Base-by-base conservation (phyloP, 2,113 vertebrate species). In the Gallinago paraguaiae region DNA sequence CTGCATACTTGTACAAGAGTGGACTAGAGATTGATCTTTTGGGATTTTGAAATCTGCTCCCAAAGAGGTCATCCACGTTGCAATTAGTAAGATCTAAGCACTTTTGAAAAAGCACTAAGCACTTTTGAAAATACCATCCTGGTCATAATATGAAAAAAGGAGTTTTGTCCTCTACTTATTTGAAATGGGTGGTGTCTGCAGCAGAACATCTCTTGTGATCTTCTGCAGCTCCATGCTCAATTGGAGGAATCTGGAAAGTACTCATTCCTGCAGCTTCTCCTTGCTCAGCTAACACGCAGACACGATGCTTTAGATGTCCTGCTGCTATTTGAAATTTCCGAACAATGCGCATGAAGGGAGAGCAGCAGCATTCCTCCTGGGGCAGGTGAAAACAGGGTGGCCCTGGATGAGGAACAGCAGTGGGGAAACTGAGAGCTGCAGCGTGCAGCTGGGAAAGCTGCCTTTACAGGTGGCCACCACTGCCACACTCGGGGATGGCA, bases 401-500 rank as follows among this genome's bases (percentile, higher is more conserved):
- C 7, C 11, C 13, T 20, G n/a, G 28, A 9, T 28, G 59, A 50
- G 25, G 28, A 19, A 10, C 19, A 17, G 48, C 1, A 1, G 46
- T 22, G 20, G 46, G 18, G 45, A 60, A 59, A 24, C 0, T 0
- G 2, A 46, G 48, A 85, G 45, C 39, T n/a, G 41, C 37, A 78
- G 27, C 1, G 0, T 2, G 18, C 11, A 24, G 41, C 57, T 48
- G 2, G 3, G 18, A 35, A 48, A 43, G 63, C 7, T 2, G 11
- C 43, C 17, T 9, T 14, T 56, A 50, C 9, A 6, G 61, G 17
- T 4, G 6, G 35, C 17, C 37, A n/a, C 28, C 4, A 2, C 75
- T 48, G 43, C 46, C 6, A 1, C 0, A 6, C 53, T 60, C 1
- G 0, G n/a, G 59, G 43, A 5, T 22, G 20, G 37, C 22, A 1